Evolutionary conservation across 2,113 vertebrate species (phyloP).

Genomic region (Melierax canorus): DNA sequence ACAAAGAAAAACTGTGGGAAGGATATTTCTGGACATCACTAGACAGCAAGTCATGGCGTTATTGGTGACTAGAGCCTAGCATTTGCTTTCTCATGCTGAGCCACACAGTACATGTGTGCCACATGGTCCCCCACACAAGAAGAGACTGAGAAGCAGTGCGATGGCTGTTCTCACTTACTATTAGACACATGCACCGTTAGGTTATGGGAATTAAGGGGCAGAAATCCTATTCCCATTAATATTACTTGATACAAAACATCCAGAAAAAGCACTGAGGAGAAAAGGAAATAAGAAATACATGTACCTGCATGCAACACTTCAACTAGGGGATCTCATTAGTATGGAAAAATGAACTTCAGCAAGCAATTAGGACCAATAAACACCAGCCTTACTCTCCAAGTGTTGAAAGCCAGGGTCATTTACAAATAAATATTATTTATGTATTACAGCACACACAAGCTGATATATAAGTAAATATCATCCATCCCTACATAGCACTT

Average conservation of each 20-base stretch:
- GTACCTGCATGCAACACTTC: accelerated
- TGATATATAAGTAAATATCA: neutral
- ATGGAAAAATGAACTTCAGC: neutral
- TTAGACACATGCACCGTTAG: neutral
- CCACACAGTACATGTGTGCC: neutral
- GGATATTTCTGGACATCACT: neutral
- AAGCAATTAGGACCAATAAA: neutral
- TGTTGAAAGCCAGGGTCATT: neutral
- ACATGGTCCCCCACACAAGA: neutral
- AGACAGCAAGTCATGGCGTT: neutral
- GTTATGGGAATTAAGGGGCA: neutral
- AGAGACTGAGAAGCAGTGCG: neutral
- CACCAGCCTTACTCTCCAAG: neutral
- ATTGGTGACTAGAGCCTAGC: neutral
- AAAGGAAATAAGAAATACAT: neutral
- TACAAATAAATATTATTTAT: neutral
- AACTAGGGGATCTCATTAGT: neutral
- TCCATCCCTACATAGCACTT: neutral
- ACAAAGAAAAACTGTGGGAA: neutral
- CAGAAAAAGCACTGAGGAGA: neutral
- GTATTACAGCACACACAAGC: neutral
- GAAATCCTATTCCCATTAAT: neutral
- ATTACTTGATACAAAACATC: neutral
- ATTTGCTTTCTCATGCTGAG: neutral
- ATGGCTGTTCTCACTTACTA: neutral